Evolutionary conservation across 2,888 invertebrate species (phyloP).

Genomic region (Agrotis ipsilon): DNA sequence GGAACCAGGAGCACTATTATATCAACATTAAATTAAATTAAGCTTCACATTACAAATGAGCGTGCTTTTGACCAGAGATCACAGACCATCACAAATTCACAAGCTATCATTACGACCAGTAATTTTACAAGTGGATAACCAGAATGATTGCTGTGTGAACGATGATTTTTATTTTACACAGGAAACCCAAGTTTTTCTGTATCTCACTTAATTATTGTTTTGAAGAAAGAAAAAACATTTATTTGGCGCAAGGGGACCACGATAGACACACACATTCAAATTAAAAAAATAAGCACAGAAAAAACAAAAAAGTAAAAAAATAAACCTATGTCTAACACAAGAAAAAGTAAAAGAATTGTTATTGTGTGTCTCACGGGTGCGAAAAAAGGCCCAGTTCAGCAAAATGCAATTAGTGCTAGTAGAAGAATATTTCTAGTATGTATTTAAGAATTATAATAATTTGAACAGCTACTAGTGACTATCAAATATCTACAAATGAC

Average conservation of each 20-base stretch:
- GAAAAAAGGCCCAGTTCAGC: too few relatives aligned
- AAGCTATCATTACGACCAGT: conserved; percentile 41
- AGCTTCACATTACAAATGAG: conserved; percentile 19
- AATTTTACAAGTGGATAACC: conserved; percentile 59
- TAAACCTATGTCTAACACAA: too few relatives aligned
- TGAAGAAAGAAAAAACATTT: too few relatives aligned
- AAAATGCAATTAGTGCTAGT: too few relatives aligned
- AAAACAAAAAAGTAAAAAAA: too few relatives aligned
- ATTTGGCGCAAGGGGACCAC: too few relatives aligned
- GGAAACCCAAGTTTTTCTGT: conserved; percentile 57
- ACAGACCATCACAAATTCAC: conserved; percentile 4
- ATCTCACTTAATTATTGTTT: conserved; percentile 47
- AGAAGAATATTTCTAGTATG: too few relatives aligned
- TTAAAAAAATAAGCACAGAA: too few relatives aligned
- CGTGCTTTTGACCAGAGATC: conserved; percentile 11
- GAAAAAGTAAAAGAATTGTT: too few relatives aligned
- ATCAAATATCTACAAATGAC: too few relatives aligned
- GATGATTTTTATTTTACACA: conserved; percentile 62
- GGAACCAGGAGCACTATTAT: not conserved
- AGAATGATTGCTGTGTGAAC: conserved; percentile 55
- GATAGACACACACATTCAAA: too few relatives aligned
- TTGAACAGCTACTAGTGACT: not conserved
- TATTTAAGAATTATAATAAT: not conserved
- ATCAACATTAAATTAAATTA: conserved; percentile 28
- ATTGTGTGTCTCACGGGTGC: too few relatives aligned